These are phyloP conservation scores for Saccostrea echinata DNA, from an alignment of 1,140 invertebrate genomes.

Conservation along the genomic window DNA sequence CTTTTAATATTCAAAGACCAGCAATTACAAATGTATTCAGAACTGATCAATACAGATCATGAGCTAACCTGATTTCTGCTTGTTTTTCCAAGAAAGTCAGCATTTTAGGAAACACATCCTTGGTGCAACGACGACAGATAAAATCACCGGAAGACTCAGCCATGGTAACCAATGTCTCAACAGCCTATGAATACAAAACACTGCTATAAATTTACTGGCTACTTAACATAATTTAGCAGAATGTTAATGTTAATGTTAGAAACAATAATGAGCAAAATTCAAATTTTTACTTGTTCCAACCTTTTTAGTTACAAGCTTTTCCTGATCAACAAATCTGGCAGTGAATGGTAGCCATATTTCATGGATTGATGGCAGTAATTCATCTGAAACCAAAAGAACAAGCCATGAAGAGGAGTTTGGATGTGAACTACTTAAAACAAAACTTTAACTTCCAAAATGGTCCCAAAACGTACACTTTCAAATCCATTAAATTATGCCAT, in stretches of 20 bases:
- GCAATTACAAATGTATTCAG: not conserved
- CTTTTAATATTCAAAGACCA: not conserved
- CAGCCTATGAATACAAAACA: slow-evolving; percentile 54
- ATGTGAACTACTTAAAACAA: too few species aligned
- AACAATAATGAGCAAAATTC: not conserved
- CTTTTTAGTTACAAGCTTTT: slow-evolving; percentile 73
- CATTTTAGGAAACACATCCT: slow-evolving; percentile 72
- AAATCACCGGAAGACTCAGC: slow-evolving; percentile 68
- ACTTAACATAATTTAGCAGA: not conserved
- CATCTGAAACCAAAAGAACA: slow-evolving; percentile 63
- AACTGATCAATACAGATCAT: not conserved
- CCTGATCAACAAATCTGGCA: slow-evolving; percentile 72
- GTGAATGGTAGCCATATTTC: slow-evolving; percentile 72
- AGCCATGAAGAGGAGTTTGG: too few species aligned
- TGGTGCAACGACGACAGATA: slow-evolving; percentile 67
- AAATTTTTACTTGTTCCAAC: slow-evolving; percentile 42
- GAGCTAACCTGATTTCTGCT: slow-evolving; percentile 65
- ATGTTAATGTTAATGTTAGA: not conserved
- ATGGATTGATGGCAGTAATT: slow-evolving; percentile 74
- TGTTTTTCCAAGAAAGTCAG: slow-evolving; percentile 64
- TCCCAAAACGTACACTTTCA: too few species aligned
- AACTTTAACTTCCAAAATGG: too few species aligned
- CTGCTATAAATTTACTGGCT: not conserved
- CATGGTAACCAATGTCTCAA: slow-evolving; percentile 64
- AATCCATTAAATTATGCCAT: not conserved